A percentile compares a stretch with the other conserved stretches of the same genome.
These are phyloP conservation scores for Lamellibrachia satsuma DNA, from an alignment of 2,888 invertebrate genomes.

Conservation along the genomic window DNA sequence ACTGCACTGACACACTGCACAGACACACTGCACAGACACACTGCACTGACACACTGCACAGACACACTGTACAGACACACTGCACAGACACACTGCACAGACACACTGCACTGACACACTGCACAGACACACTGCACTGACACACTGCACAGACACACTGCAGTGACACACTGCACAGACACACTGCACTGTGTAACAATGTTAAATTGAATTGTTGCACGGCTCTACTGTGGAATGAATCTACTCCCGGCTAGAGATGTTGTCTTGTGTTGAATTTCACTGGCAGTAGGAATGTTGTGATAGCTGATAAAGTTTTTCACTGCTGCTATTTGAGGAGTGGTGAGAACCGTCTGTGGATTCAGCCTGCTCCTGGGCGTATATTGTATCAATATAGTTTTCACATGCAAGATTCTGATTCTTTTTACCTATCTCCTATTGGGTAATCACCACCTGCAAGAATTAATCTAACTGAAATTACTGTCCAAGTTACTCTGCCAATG, in stretches of 20 bases:
- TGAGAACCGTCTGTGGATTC: neutral
- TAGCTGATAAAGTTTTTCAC: neutral
- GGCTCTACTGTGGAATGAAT: neutral
- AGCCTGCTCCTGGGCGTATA: neutral
- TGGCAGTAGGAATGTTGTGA: neutral
- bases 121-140: neutral
- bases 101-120: neutral
- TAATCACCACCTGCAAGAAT: neutral
- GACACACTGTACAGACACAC: too few species aligned
- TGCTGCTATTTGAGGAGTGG: neutral
- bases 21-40: too few species aligned
- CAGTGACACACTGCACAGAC: neutral
- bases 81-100: neutral
- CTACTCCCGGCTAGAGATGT: neutral
- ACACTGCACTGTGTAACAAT: neutral
- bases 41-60: neutral
- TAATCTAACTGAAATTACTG: neutral
- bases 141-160: neutral
- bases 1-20: too few species aligned
- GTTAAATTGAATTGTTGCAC: neutral
- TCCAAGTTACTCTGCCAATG: too few species aligned
- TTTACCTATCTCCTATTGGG: neutral
- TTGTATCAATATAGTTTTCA: neutral
- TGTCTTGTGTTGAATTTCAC: neutral
- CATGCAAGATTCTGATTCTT: neutral